A percentile compares a stretch with the other conserved stretches of the same genome.
These are phyloP conservation scores for Drosophila hydei DNA, from an alignment of 1,140 invertebrate genomes.

Conservation along the genomic window DNA sequence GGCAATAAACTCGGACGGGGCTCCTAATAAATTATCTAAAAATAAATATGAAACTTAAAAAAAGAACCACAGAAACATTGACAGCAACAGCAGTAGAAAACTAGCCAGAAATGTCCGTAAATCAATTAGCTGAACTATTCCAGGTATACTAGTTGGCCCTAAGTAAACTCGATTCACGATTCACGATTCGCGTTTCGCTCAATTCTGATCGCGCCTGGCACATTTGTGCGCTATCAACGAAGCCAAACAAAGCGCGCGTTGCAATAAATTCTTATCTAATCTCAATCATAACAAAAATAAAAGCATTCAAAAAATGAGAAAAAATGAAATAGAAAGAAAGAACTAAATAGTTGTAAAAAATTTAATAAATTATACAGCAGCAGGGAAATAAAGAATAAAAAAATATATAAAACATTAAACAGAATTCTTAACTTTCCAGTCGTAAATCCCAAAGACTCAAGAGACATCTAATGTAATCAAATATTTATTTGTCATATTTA, in stretches of 20 bases:
- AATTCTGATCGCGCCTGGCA: conserved; percentile 12
- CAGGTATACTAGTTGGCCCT: neutral
- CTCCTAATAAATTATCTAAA: conserved; percentile 58
- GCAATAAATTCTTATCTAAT: conserved; percentile 82
- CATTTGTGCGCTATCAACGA: conserved; percentile 50
- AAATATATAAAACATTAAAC: conserved; percentile 16
- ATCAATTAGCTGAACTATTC: conserved; percentile 58
- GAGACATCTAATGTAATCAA: conserved; percentile 1
- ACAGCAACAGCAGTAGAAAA: conserved; percentile 68
- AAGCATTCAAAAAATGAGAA: conserved; percentile 58
- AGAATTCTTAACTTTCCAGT: conserved; percentile 27
- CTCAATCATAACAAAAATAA: conserved; percentile 79
- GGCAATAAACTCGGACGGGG: conserved; percentile 24
- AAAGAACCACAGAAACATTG: conserved; percentile 45
- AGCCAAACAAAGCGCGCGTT: conserved; percentile 57
- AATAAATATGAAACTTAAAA: conserved; percentile 26
- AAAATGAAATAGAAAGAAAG: neutral
- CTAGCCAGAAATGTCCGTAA: conserved; percentile 70
- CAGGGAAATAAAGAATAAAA: conserved; percentile 13
- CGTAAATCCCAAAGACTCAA: conserved; percentile 26
- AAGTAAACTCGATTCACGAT: neutral
- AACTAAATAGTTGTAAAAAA: conserved; percentile 62
- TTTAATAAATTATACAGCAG: conserved; percentile 51
- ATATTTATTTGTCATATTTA: conserved; percentile 7
- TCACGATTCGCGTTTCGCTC: conserved; percentile 5